Evolutionary conservation across 2,888 invertebrate genomes (phyloP), one percentile per base, ranked within the genome.

Genomic region (Gastrophysa polygoni): DNA sequence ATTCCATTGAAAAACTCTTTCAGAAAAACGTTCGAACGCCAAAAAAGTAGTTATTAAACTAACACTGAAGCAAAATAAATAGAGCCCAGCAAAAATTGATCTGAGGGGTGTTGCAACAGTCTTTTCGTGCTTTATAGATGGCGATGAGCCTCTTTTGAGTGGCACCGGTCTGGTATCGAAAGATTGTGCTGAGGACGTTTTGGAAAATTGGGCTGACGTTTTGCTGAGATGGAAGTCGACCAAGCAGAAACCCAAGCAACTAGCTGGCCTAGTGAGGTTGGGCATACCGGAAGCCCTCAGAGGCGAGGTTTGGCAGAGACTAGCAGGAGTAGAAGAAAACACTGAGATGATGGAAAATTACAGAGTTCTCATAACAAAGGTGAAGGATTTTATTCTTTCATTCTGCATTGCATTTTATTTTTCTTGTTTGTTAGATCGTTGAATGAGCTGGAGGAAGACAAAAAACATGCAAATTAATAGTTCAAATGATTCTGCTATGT

Each of bases 151-250:
- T 0, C 83, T 98, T 66, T 84, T 98, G n/a, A 98, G 97, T 81
- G 99, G 99, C 0, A 98, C 97, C 3, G 99, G 99, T 0, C 90
- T 93, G 76, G 98, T 99, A 1, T 96, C 96, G 0, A 97, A 96
- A 80, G 98, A 98, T 76, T 97, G 98, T 77, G 91, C 94, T 0
- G 95, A 94, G 78, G 94, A 93, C 71, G 94, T 96, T 50, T 84
- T 99, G 48, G 93, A 92, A 57, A 92, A 91, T 73, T 99, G 98
- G 98, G 91, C 91, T 57, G 95, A 96, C 77, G 92, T 96, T 10
- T 80, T 94, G 6, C 86, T 88, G 60, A 90, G 89, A 82, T 91
- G 87, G 88, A 84, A 84, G 73, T 77, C 82, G 24, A 84, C 84
- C 1, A 88, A 89, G 14, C 88, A 89, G 11, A 85, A 93, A n/a